Evolutionary conservation across 2,797 vertebrate genomes (phyloP), one percentile per base, ranked within the genome.

Genomic region (Tarsius wallacei): DNA sequence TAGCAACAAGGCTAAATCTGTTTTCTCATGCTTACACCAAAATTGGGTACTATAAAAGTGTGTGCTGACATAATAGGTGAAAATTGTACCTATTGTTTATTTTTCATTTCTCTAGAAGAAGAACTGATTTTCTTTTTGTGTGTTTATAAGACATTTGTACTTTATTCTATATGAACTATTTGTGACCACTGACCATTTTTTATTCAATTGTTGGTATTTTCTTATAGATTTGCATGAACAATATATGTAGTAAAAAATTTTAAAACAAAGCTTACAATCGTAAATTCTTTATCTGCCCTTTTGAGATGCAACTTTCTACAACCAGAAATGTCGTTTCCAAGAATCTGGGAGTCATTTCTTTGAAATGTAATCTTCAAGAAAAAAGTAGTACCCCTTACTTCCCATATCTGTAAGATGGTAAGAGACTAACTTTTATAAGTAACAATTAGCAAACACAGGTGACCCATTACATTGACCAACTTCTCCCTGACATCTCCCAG

Each of bases 91-190:
- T 49, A 7, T 71, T 47, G 47, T 51, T 93, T 87, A 49, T 80
- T 94, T 90, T 57, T 94, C 68, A 59, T 61, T 87, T 88, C 51
- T 88, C 57, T 88, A 76, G n/a, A 12, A 71, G 21, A 8, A 90
- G 92, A 89, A 94, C 28, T 57, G 31, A 68, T 73, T n/a, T 66
- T 85, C 17, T 5, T 63, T 91, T 78, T 84, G 24, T 73, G 26
- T 63, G 15, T 84, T 57, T 84, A 81, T 64, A 61, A 90, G 26
- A 77, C 10, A 70, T 47, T 70, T 80, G 11, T 80, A 80, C 28
- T 93, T 91, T 61, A 36, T 89, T 84, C 87, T 93, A 64, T 68
- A 53, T 84, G 36, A 92, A 92, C 53, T 76, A 64, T 47, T 53
- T 68, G 36, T 91, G 81, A 71, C 21, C 36, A 93, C 87, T 49